Percentiles rank a stretch among this genome's conserved stretches.
phyloP scores from a whole-genome alignment of 2,888 invertebrate species.

The Steinernema carpocapsae region DNA sequence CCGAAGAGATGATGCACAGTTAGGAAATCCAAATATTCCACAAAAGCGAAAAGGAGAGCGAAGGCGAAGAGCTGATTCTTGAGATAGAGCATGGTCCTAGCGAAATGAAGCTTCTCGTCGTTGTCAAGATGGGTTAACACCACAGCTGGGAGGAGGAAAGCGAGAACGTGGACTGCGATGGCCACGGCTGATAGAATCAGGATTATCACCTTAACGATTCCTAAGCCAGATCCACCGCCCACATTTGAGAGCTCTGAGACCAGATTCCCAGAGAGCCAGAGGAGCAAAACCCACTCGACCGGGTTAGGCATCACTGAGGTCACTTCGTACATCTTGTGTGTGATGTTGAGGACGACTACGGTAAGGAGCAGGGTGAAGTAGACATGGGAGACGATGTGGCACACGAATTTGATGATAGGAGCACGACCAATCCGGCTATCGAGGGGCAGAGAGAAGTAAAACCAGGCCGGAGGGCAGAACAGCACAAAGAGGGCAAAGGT shows the following conservation, averaged over 20 bases:
- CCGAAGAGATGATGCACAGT: slow-evolving; percentile 99
- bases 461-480: slow-evolving; percentile 86
- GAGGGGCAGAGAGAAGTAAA: slow-evolving; percentile 67
- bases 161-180: slow-evolving; percentile 67
- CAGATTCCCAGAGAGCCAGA: slow-evolving; percentile 72
- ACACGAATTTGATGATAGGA: slow-evolving; percentile 99
- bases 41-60: slow-evolving; percentile 91
- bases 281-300: slow-evolving; percentile 65
- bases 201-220: slow-evolving; percentile 66
- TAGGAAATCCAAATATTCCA: slow-evolving; percentile 86
- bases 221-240: slow-evolving; percentile 82
- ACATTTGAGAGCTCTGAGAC: slow-evolving; percentile 96
- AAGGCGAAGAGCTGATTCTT: slow-evolving; percentile 93
- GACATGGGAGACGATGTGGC: slow-evolving; percentile 96
- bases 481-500: slow-evolving; percentile 89
- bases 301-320: slow-evolving; percentile 66
- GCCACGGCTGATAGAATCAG: slow-evolving; percentile 64
- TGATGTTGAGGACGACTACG: slow-evolving; percentile 66
- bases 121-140: slow-evolving; percentile 63
- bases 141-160: slow-evolving; percentile 64
- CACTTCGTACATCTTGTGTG: slow-evolving; percentile 61
- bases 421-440: slow-evolving; percentile 76
- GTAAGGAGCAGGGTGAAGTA: slow-evolving; percentile 92
- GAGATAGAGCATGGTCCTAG: slow-evolving; percentile 78
- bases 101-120: slow-evolving; percentile 67